phyloP scores from a whole-genome alignment of 1,140 invertebrate species.

The Bombus waltoni region DNA sequence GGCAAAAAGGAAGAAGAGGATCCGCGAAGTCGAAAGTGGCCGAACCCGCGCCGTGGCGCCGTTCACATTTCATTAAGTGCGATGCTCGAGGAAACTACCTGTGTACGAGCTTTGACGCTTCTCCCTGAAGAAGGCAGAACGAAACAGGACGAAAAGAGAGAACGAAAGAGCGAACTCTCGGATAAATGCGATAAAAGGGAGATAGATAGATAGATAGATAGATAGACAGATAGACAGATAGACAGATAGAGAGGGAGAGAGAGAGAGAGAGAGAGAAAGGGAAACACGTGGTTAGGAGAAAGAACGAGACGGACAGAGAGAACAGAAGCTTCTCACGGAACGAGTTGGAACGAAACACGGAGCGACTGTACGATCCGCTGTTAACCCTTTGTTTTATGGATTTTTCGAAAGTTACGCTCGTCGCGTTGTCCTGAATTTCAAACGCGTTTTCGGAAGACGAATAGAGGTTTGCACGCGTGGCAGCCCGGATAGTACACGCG shows the following conservation, averaged over 20 bases:
- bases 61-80: conserved; percentile 65
- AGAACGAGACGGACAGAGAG: conserved; percentile 16
- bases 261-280: not conserved
- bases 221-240: not conserved
- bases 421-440: conserved; percentile 13
- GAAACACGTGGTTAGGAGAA: conserved; percentile 15
- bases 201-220: not conserved
- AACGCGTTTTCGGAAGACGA: conserved; percentile 9
- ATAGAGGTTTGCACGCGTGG: not conserved
- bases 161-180: not conserved
- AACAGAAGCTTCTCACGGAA: conserved; percentile 63
- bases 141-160: no score
- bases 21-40: conserved; percentile 44
- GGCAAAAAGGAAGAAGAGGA: conserved; percentile 1
- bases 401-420: conserved; percentile 39
- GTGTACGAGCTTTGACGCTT: conserved; percentile 46
- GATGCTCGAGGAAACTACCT: conserved; percentile 54
- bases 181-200: not conserved
- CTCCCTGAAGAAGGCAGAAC: not conserved
- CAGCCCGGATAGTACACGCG: not conserved
- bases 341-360: conserved; percentile 50
- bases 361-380: conserved; percentile 36
- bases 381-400: conserved; percentile 45
- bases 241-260: not conserved
- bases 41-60: conserved; percentile 50